A percentile compares a stretch with the other conserved stretches of the same genome.
Conservation (phyloP, 1,140 invertebrate genomes). For the Acromyrmex heyeri region DNA sequence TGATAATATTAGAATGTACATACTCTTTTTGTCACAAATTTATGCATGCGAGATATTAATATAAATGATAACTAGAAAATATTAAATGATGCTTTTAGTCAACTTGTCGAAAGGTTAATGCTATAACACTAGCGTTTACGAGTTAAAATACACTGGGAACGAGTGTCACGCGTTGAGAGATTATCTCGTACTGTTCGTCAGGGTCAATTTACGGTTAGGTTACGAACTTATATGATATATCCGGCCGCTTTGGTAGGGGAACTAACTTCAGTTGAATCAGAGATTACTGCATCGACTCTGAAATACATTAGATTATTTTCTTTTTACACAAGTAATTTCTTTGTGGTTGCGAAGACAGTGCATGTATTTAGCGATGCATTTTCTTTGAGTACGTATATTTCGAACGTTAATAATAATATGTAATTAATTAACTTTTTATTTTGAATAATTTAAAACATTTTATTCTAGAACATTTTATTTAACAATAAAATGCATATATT, state of each 20-base stretch:
- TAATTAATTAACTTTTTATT: too few relatives aligned
- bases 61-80: not conserved
- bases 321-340: not conserved
- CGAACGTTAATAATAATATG: too few relatives aligned
- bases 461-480: too few relatives aligned
- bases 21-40: not conserved
- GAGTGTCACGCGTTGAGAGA: not conserved
- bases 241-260: not conserved
- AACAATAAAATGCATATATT: too few relatives aligned
- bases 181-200: not conserved
- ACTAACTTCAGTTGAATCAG: not conserved
- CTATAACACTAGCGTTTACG: not conserved
- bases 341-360: not conserved
- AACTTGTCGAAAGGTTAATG: not conserved
- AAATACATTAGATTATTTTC: not conserved
- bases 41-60: not conserved
- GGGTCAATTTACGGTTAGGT: slow-evolving; percentile 49
- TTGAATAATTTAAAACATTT: too few relatives aligned
- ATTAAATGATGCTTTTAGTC: not conserved
- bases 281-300: not conserved
- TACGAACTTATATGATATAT: not conserved
- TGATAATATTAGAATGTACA: not conserved
- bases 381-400: not conserved
- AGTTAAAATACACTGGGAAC: not conserved
- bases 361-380: not conserved